These are phyloP conservation scores for Desmophyllum pertusum DNA, from an alignment of 92 coral and sea anemone species.

Conservation along the genomic window DNA sequence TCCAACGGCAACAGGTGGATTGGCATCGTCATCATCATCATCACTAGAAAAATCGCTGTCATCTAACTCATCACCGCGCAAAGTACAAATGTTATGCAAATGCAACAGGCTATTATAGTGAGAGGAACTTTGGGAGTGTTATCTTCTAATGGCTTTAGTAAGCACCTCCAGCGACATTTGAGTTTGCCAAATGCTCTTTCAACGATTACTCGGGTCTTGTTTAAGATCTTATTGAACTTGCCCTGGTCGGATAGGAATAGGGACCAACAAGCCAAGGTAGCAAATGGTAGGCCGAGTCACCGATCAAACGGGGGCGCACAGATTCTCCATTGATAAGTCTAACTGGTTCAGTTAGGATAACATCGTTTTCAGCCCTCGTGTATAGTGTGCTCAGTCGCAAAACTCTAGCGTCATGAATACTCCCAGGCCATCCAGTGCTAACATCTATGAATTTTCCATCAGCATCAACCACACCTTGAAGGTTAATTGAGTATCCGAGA, in stretches of 20 bases:
- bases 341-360: slow-evolving; percentile 35
- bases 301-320: slow-evolving; percentile 31
- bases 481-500: slow-evolving; percentile 35
- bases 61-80: slow-evolving; percentile 19
- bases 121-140: slow-evolving; percentile 23
- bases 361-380: slow-evolving; percentile 32
- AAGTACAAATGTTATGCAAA: slow-evolving; percentile 27
- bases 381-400: slow-evolving; percentile 41
- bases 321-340: slow-evolving; percentile 17
- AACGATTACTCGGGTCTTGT: slow-evolving; percentile 29
- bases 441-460: slow-evolving; percentile 34
- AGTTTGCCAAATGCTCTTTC: slow-evolving; percentile 45
- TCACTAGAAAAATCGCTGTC: slow-evolving; percentile 13
- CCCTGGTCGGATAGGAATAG: slow-evolving; percentile 24
- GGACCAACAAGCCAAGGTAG: slow-evolving; percentile 32
- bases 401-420: slow-evolving; percentile 48
- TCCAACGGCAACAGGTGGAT: slow-evolving; percentile 31
- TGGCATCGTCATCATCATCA: slow-evolving; percentile 24
- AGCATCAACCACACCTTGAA: slow-evolving; percentile 55
- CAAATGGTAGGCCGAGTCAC: slow-evolving; percentile 31
- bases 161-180: slow-evolving; percentile 26
- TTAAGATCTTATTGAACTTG: slow-evolving; percentile 36
- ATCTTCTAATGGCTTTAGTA: slow-evolving; percentile 24
- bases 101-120: slow-evolving; percentile 21
- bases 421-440: slow-evolving; percentile 53